Evolutionary conservation across 1,140 invertebrate species (phyloP).

Genomic region (Trichonephila inaurata): DNA sequence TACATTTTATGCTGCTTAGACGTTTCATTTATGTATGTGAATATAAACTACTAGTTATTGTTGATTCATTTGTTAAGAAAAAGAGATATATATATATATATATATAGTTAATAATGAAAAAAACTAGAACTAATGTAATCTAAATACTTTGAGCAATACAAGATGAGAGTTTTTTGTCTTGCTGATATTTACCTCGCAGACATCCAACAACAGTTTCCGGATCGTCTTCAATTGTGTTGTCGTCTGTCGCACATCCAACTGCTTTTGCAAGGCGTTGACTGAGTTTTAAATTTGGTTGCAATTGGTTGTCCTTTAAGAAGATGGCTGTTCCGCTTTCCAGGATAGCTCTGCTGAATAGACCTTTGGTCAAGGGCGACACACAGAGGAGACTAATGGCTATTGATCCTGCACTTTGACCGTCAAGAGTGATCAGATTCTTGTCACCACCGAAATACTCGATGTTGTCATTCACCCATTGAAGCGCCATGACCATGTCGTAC

Average conservation of each 20-base stretch:
- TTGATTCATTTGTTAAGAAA: no score
- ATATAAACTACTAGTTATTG: no score
- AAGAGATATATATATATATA: no score
- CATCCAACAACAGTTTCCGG: not conserved
- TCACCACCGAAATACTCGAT: slow-evolving; percentile 78
- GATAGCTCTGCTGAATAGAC: slow-evolving; percentile 80
- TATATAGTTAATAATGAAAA: no score
- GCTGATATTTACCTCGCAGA: not conserved
- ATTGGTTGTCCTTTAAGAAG: not conserved
- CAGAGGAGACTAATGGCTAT: slow-evolving; percentile 79
- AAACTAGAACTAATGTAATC: no score
- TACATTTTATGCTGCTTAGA: no score
- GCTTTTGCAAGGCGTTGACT: slow-evolving; percentile 2
- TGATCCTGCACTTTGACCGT: slow-evolving; percentile 82
- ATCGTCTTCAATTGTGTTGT: not conserved
- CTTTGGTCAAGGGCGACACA: slow-evolving; percentile 78
- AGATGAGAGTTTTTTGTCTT: not conserved
- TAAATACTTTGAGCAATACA: no score
- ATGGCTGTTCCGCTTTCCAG: slow-evolving; percentile 77
- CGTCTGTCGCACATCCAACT: not conserved
- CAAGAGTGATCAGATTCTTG: slow-evolving; percentile 81
- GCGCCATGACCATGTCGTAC: slow-evolving; percentile 74
- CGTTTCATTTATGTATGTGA: no score
- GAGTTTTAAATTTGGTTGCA: not conserved
- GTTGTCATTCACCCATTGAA: slow-evolving; percentile 77